Evolutionary conservation across 2,888 invertebrate genomes (phyloP), one percentile per base, ranked within the genome.

Genomic region (Xanthia togata): DNA sequence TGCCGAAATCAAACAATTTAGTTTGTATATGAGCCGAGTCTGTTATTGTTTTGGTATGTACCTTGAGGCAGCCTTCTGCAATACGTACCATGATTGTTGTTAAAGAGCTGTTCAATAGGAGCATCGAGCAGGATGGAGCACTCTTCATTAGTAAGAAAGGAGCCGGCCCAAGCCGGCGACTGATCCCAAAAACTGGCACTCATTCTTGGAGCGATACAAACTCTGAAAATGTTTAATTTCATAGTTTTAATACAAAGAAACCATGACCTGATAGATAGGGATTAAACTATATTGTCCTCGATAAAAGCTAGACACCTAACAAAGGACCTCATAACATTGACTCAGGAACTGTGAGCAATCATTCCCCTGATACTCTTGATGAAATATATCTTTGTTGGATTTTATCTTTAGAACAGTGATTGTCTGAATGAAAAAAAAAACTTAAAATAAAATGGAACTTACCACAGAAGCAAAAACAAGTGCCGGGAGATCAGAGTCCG

Each of bases 91-190:
- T 94, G 91, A 76, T 93, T 92, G 87, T 89, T 89, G 86, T 92
- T 89, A 82, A 96, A 93, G 87, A 96, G 91, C 90, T 95, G 91
- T 90, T 95, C 95, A 87, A 96, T 91, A 90, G 95, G 96, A 76
- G 92, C 92, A 89, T 96, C 96, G 93, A 96, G 96, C 95, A 96
- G 96, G 93, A 94, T 89, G 88, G 88, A 93, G 88, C 94, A 95
- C 86, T 96, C 94, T 91, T 96, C 96, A 92, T 94, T 95, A 93
- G 96, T 94, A 82, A 96, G 95, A 73, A 96, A 93, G 93, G 94
- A 93, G 93, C 93, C 94, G 96, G 96, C 95, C 95, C 94, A 93
- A 93, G 95, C 96, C 96, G 92, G 89, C 92, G 94, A 91, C 93
- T 92, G 93, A 88, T 94, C 93, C 95, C 93, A 93, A 82, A 89